Conservation (phyloP, 1,140 invertebrate genomes). For the Drosophila punjabiensis region DNA sequence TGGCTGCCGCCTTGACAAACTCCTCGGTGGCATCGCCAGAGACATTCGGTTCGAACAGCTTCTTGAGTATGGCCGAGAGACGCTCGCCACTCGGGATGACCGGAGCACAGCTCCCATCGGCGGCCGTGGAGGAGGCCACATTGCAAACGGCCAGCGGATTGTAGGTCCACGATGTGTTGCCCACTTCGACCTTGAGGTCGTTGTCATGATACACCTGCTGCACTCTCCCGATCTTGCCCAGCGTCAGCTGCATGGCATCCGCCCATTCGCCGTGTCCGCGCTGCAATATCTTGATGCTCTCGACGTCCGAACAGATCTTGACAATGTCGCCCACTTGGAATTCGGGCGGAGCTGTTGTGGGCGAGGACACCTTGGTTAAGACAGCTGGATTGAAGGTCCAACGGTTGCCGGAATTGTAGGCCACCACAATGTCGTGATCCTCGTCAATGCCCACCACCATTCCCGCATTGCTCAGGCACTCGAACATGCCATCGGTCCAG, state of each 20-base stretch:
- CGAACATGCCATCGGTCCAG: slow-evolving; percentile 99
- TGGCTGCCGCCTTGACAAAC: slow-evolving; percentile 98
- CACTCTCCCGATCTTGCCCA: slow-evolving; percentile 98
- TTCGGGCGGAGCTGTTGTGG: slow-evolving; percentile 86
- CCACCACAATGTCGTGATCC: slow-evolving; percentile 98
- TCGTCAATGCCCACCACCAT: slow-evolving; percentile 98
- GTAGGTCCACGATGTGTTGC: too few relatives aligned
- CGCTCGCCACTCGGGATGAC: slow-evolving; percentile 89
- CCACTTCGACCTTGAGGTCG: too few relatives aligned
- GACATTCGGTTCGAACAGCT: slow-evolving; percentile 97
- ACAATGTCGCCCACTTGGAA: slow-evolving; percentile 97
- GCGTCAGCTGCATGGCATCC: slow-evolving; percentile 97
- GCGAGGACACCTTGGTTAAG: slow-evolving; percentile 93
- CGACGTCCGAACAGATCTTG: slow-evolving; percentile 96
- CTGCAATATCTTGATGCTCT: slow-evolving; percentile 96
- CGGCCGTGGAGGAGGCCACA: slow-evolving; percentile 87
- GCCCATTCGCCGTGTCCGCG: slow-evolving; percentile 98
- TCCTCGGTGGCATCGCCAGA: slow-evolving; percentile 98
- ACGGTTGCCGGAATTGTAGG: slow-evolving; percentile 98
- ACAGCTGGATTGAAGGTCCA: slow-evolving; percentile 99
- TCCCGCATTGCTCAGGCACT: slow-evolving; percentile 96
- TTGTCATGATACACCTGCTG: too few relatives aligned
- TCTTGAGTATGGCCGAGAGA: slow-evolving; percentile 96
- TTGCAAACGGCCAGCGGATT: slow-evolving; percentile 98
- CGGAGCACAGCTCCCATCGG: slow-evolving; percentile 77